Conservation (phyloP, 2,888 invertebrate species). For the Agrochola macilenta region DNA sequence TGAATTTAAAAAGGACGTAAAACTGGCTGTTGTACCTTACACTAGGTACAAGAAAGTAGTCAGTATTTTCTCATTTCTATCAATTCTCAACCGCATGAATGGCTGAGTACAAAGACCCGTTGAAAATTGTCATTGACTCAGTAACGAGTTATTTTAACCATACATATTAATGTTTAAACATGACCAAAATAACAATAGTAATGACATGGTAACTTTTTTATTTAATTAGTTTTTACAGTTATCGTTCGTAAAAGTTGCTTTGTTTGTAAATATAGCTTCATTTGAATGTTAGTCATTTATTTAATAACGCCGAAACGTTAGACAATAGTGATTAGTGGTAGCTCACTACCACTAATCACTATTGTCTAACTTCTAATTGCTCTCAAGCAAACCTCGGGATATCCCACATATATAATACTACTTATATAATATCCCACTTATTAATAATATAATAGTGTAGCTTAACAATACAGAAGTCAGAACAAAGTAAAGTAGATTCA, state of each 20-base stretch:
- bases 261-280: conserved; percentile 30
- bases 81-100: not conserved
- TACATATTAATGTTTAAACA: conserved; percentile 18
- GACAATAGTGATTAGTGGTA: not conserved
- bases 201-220: conserved; percentile 17
- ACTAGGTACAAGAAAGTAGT: not conserved
- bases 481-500: conserved; percentile 3
- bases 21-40: not conserved
- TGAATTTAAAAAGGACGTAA: not conserved
- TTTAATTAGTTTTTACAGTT: conserved; percentile 27
- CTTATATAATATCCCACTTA: too few species aligned
- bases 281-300: conserved; percentile 23
- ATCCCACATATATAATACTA: not conserved
- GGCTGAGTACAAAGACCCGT: not conserved
- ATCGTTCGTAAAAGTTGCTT: conserved; percentile 20
- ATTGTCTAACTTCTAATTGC: too few species aligned
- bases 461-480: not conserved
- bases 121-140: conserved; percentile 1
- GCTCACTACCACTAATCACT: too few species aligned
- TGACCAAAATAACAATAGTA: conserved; percentile 12
- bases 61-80: not conserved
- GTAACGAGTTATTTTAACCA: conserved; percentile 16
- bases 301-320: not conserved
- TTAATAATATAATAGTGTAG: not conserved
- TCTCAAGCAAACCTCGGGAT: not conserved